Base-by-base conservation (phyloP, 2,797 vertebrate genomes). In the Pipistrellus kuhlii region DNA sequence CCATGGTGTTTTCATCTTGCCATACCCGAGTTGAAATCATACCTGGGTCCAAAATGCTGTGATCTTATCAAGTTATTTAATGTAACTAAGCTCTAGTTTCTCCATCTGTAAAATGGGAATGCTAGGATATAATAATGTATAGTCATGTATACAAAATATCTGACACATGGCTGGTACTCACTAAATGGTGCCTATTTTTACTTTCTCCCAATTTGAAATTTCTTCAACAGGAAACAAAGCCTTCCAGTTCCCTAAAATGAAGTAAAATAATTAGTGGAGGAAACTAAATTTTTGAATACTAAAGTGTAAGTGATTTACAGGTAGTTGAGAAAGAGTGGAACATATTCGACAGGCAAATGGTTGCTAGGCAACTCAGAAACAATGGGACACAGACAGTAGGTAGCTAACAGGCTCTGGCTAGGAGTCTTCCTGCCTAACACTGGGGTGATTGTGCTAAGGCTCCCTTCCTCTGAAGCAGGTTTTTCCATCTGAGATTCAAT, bases 181-280 rank as follows among this genome's bases (percentile, higher is more conserved):
- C 10, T 48, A 81, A 85, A 90, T 20, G 10, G 7, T 44, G n/a
- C 25, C 41, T 55, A 25, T 57, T 85, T 59, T 82, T 27, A 71
- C 77, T 64, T 90, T 69, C 44, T 93, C 44, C n/a, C 62, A 68
- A 55, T 11, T 57, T 32, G 46, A 87, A 87, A 66, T 90, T 17
- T 86, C 35, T 86, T 90, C 44, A 90, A 46, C 5, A 71, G 23
- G 25, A 90, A 82, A 71, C 10, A 82, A 71, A 51, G 35, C 15
- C 77, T 81, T 44, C 77, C 55, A 44, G 38, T 13, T 81, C 5
- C 77, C 15, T 44, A 30, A 81, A 73, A 46, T 20, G 30, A 75
- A 10, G 38, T 38, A 41, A 71, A 71, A 23, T 38, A 41, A 72
- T 71, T 64, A 82, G 78, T 64, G 27, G 6, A 64, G 38, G 57